Conservation (phyloP, 2,888 invertebrate genomes). For the Notodonta ziczac region DNA sequence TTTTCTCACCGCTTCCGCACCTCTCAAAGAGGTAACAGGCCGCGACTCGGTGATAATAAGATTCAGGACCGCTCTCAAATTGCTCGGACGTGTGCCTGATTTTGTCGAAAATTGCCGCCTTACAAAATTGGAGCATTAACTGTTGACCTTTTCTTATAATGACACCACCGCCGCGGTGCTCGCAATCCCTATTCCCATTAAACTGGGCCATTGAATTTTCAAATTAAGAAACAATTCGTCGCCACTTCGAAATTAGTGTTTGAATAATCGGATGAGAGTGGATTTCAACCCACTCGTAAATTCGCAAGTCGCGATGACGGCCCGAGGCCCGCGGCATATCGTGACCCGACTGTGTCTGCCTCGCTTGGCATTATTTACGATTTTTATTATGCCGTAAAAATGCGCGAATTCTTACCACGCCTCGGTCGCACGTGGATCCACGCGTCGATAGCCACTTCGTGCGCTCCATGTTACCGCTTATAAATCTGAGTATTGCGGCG, state of each 20-base stretch:
- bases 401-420: constrained; percentile 75
- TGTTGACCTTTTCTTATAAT: constrained; percentile 61
- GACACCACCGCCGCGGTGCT: constrained; percentile 41
- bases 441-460: constrained; percentile 76
- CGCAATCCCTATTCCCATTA: constrained; percentile 28
- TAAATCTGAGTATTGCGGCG: constrained; percentile 35
- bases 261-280: constrained; percentile 55
- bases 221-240: constrained; percentile 15
- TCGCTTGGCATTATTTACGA: constrained; percentile 77
- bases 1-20: constrained; percentile 54
- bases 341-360: constrained; percentile 75
- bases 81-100: constrained; percentile 65
- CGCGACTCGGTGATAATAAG: constrained; percentile 57
- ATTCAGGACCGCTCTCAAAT: constrained; percentile 66
- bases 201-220: background rate
- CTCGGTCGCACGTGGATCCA: constrained; percentile 75
- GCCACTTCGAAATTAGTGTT: constrained; percentile 55
- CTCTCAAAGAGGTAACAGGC: constrained; percentile 53
- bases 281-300: constrained; percentile 70
- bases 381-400: constrained; percentile 81
- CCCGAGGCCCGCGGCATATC: constrained; percentile 68
- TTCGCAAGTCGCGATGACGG: constrained; percentile 76
- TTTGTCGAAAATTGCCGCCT: constrained; percentile 57
- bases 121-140: constrained; percentile 58
- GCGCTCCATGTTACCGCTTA: constrained; percentile 56